These are phyloP conservation scores for Caenorhabditis remanei DNA, from an alignment of 1,140 invertebrate genomes.

Conservation along the genomic window DNA sequence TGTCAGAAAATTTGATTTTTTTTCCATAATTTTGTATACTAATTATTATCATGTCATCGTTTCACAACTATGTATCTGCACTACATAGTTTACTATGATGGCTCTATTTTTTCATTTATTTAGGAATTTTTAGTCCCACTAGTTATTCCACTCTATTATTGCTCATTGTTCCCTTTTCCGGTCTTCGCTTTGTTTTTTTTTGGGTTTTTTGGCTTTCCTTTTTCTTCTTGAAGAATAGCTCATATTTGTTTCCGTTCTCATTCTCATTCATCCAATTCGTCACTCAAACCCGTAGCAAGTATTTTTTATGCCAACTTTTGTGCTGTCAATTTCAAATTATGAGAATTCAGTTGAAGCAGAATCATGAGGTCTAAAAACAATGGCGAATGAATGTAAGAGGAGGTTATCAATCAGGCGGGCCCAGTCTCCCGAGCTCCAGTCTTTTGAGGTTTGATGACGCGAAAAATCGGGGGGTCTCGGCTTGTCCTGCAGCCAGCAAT, in stretches of 20 bases:
- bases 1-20: too few relatives aligned
- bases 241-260: neutral
- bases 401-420: constrained; percentile 48
- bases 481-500: constrained; percentile 29
- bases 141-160: too few relatives aligned
- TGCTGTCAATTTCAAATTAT: neutral
- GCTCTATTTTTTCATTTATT: too few relatives aligned
- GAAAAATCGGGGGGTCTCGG: neutral
- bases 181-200: neutral
- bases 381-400: constrained; percentile 19
- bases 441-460: constrained; percentile 54
- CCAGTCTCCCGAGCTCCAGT: neutral
- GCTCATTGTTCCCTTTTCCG: too few relatives aligned
- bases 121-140: too few relatives aligned
- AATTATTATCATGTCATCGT: too few relatives aligned
- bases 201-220: neutral
- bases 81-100: too few relatives aligned
- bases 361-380: neutral
- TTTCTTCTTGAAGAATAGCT: neutral
- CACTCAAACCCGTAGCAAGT: neutral
- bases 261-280: constrained; percentile 14
- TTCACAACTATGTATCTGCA: too few relatives aligned
- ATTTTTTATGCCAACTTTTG: neutral
- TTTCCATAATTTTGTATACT: too few relatives aligned
- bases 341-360: neutral